Evolutionary conservation across 2,888 invertebrate species (phyloP).

Genomic region (Ochropleura plecta): DNA sequence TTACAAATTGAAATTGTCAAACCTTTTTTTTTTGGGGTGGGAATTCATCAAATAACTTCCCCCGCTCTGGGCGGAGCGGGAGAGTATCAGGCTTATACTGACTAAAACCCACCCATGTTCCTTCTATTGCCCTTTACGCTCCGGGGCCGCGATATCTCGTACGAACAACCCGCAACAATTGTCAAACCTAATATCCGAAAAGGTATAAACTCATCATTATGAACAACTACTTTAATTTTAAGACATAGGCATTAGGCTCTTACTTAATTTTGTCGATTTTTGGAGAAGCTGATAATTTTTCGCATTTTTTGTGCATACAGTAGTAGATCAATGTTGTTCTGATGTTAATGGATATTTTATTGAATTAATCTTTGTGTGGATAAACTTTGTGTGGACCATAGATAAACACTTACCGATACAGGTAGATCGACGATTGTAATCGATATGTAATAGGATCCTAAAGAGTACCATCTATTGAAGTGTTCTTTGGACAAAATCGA

Average conservation of each 20-base stretch:
- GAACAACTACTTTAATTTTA: no score
- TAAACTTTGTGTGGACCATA: no score
- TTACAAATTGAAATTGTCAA: not conserved
- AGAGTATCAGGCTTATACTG: no score
- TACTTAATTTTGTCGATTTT: not conserved
- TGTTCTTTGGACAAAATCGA: conserved; percentile 95
- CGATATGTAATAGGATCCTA: conserved; percentile 95
- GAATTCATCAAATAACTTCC: no score
- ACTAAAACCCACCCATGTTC: no score
- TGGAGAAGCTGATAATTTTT: not conserved
- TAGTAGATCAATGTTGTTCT: not conserved
- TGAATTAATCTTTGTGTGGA: not conserved
- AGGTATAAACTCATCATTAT: not conserved
- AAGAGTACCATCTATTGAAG: conserved; percentile 97
- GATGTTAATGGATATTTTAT: not conserved
- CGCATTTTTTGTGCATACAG: not conserved
- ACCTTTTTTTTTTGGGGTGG: no score
- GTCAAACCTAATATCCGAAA: not conserved
- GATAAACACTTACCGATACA: conserved; percentile 91
- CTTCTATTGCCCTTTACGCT: no score
- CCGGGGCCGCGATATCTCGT: no score
- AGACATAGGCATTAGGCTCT: no score
- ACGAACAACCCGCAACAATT: no score
- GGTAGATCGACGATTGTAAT: conserved; percentile 95
- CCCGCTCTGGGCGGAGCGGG: no score